Conservation (phyloP, 2,113 vertebrate species). For the Rhinolophus sinicus region DNA sequence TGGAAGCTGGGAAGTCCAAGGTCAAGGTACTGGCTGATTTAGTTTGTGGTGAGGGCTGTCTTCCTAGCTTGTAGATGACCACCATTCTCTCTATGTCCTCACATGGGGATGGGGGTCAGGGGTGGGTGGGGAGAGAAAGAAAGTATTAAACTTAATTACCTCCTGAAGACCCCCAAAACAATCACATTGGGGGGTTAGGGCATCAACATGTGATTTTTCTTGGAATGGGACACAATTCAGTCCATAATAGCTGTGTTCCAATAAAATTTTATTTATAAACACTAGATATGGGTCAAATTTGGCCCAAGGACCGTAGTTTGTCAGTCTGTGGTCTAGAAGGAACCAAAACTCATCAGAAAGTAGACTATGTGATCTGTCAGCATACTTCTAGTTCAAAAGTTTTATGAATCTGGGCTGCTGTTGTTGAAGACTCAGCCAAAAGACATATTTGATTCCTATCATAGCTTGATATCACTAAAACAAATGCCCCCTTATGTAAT, state of each 20-base stretch:
- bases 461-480: neutral
- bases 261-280: slow-evolving; percentile 5
- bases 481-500: neutral
- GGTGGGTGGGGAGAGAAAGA: neutral
- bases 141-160: neutral
- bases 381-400: neutral
- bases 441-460: neutral
- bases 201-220: neutral
- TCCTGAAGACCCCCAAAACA: neutral
- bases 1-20: neutral
- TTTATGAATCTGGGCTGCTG: neutral
- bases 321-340: neutral
- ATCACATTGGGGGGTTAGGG: neutral
- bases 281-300: neutral
- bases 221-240: neutral
- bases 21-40: neutral
- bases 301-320: neutral
- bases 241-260: neutral
- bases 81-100: neutral
- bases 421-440: neutral
- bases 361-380: neutral
- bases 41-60: neutral
- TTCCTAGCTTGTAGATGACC: neutral
- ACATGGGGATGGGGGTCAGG: neutral
- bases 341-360: neutral